Conservation (phyloP, 2,888 invertebrate genomes). For the Ophioninae sp. region DNA sequence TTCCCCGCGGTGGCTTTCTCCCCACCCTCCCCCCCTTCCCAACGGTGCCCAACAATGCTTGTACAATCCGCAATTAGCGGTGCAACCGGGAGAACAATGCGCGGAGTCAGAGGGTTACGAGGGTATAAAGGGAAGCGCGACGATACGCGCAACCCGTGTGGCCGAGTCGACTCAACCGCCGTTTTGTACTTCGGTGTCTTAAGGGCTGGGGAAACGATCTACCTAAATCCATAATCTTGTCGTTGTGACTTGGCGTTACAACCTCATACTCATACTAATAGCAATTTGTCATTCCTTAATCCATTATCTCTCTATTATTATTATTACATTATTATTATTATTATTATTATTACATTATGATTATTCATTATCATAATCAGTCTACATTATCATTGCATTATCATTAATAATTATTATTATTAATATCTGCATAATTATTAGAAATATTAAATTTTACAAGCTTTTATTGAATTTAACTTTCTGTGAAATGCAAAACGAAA, state of each 20-base stretch:
- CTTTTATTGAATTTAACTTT: too few species aligned
- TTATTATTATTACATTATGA: too few species aligned
- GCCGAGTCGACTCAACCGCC: slow-evolving; percentile 28
- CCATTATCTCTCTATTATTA: too few species aligned
- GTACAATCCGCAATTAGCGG: slow-evolving; percentile 80
- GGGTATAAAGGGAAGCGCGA: slow-evolving; percentile 34
- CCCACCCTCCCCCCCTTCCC: too few species aligned
- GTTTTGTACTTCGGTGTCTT: slow-evolving; percentile 33
- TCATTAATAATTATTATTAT: too few species aligned
- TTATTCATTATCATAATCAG: too few species aligned
- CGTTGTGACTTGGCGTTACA: slow-evolving; percentile 16
- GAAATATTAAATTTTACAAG: too few species aligned
- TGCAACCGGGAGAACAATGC: slow-evolving; percentile 65
- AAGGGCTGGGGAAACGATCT: slow-evolving; percentile 26
- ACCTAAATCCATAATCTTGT: background rate
- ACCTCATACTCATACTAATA: slow-evolving; percentile 10
- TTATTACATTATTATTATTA: too few species aligned
- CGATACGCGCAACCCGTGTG: slow-evolving; percentile 11
- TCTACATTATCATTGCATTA: too few species aligned
- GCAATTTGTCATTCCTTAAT: background rate
- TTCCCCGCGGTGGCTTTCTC: background rate
- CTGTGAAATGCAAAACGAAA: too few species aligned
- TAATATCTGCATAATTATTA: too few species aligned
- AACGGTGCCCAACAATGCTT: slow-evolving; percentile 74
- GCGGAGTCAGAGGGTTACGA: slow-evolving; percentile 53